Base-by-base conservation (phyloP, 1,140 invertebrate genomes). In the Muscidifurax raptorellus region DNA sequence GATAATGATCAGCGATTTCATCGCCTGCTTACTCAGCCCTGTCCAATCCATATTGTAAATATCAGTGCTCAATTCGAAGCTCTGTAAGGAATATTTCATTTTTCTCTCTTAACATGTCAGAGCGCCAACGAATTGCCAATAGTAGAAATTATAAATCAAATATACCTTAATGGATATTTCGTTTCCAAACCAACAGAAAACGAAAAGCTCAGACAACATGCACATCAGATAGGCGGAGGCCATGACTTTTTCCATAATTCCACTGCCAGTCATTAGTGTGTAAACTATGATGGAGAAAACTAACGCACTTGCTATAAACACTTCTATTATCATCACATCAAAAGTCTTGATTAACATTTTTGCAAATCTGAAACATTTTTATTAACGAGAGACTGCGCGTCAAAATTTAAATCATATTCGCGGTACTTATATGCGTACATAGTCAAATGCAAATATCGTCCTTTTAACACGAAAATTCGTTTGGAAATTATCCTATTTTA, bases 111-210 rank as follows among this genome's bases (percentile, higher is more conserved):
- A 59, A 59, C 10, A 59, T 13, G 2, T 59, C 10, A 59, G 10
- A 59, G 2, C 2, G 52, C 9, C 22, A 59, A 32, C 32, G 2
- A 5, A 2, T 2, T 32, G 32, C 5, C 32, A 32, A 5, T 32
- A 2, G 32, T 32, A 32, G 32, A 32, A 32, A 22, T n/a, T n/a
- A 2, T 59, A 1, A 32, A 32, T 32, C 32, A 5, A 32, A n/a
- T n/a, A 66, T 79, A 79, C 76, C 59, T 79, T 79, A 2, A 66
- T 5, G 2, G 59, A 66, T 64, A 79, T 66, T 66, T 79, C 52
- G 66, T 79, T 64, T 22, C 76, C 76, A 36, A 25, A 66, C 76
- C 76, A 79, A 18, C 76, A 79, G 27, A 66, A 79, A 36, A 5
- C 2, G 67, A 79, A 79, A n/a, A 79, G 18, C 36, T 79, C 59